These are phyloP conservation scores for Ceratosolen fusciceps DNA, from an alignment of 1,140 invertebrate species.

Conservation along the genomic window DNA sequence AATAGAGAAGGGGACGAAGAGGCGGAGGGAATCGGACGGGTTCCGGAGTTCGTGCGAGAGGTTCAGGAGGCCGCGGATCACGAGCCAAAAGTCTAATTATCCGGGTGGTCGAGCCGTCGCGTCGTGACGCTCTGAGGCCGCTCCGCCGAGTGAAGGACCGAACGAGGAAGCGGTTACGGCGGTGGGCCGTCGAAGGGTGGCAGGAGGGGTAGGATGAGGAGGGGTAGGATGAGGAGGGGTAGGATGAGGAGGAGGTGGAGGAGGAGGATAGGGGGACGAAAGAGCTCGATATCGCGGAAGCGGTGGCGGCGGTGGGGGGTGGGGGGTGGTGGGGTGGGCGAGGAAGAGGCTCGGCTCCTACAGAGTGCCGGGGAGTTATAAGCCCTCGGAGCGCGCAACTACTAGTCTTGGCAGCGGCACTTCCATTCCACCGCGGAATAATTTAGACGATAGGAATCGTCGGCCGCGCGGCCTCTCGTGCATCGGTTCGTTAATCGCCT, in stretches of 20 bases:
- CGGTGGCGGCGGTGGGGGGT: not conserved
- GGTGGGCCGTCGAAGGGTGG: not conserved
- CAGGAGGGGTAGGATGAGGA: no score
- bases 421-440: constrained; percentile 41
- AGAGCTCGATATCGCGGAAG: not conserved
- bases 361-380: constrained; percentile 20
- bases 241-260: no score
- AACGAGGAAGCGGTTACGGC: not conserved
- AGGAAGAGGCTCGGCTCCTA: not conserved
- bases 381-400: not conserved
- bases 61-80: not conserved
- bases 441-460: constrained; percentile 47
- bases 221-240: no score
- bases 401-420: constrained; percentile 24
- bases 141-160: constrained; percentile 14
- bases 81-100: constrained; percentile 49
- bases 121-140: constrained; percentile 37
- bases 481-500: constrained; percentile 43
- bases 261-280: no score
- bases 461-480: constrained; percentile 33
- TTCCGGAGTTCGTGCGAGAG: constrained; percentile 15
- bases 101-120: constrained; percentile 40
- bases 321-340: not conserved
- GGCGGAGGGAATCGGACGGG: not conserved
- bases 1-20: constrained; percentile 23